phyloP scores from a whole-genome alignment of 2,888 invertebrate genomes.

The Plusia festucae region DNA sequence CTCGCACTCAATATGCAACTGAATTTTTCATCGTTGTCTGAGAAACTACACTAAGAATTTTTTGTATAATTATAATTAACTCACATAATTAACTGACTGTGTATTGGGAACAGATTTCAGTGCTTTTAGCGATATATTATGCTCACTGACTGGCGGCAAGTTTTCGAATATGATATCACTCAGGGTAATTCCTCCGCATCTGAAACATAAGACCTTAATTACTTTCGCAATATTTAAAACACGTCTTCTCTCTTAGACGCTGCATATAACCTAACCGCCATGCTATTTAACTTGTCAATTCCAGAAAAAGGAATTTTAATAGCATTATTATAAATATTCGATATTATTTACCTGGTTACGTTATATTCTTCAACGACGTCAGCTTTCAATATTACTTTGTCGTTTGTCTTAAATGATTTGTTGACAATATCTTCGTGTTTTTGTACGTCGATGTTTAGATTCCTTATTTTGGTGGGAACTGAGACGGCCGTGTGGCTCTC shows the following conservation, averaged over 20 bases:
- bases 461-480: conserved; percentile 86
- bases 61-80: too few species aligned
- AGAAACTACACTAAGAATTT: too few species aligned
- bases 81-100: conserved; percentile 46
- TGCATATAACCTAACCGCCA: too few species aligned
- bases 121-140: conserved; percentile 39
- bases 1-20: too few species aligned
- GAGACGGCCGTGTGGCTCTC: conserved; percentile 89
- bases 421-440: conserved; percentile 37
- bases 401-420: conserved; percentile 6
- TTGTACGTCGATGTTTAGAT: conserved; percentile 54
- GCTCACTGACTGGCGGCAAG: conserved; percentile 32
- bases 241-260: too few species aligned
- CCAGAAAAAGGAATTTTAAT: too few species aligned
- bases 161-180: conserved; percentile 54
- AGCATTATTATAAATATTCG: too few species aligned
- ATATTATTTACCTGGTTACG: conserved; percentile 54
- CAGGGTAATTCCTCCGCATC: conserved; percentile 66
- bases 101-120: conserved; percentile 51
- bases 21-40: too few species aligned
- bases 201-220: conserved; percentile 39
- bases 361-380: conserved; percentile 36
- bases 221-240: too few species aligned
- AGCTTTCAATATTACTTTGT: conserved; percentile 45
- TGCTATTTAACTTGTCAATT: not conserved